Conservation (phyloP, 2,888 invertebrate species). For the Patella ulyssiponensis region DNA sequence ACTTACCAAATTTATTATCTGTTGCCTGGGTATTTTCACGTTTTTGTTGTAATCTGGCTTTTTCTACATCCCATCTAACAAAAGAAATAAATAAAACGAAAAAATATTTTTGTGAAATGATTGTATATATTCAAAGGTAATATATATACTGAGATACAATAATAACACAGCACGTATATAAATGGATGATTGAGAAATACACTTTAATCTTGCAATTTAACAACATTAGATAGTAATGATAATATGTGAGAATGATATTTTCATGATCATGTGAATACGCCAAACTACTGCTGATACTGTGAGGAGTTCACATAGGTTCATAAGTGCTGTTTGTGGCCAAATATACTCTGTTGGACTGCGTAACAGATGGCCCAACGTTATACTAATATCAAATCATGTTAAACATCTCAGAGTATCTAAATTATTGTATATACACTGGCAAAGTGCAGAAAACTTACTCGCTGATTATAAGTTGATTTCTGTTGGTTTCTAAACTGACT, state of each 20-base stretch:
- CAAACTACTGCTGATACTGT: too few species aligned
- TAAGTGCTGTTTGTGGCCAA: too few species aligned
- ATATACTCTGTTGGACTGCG: not conserved
- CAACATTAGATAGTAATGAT: too few species aligned
- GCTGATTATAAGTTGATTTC: slow-evolving; percentile 88
- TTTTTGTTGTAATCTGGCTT: slow-evolving; percentile 24
- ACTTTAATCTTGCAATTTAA: too few species aligned
- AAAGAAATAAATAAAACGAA: not conserved
- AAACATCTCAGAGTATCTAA: not conserved
- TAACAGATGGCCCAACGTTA: not conserved
- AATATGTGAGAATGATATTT: too few species aligned
- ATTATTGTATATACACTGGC: not conserved
- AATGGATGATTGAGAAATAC: too few species aligned
- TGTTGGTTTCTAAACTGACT: slow-evolving; percentile 88
- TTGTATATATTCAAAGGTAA: too few species aligned
- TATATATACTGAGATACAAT: too few species aligned
- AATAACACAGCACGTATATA: too few species aligned
- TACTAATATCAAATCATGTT: not conserved
- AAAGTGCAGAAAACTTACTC: slow-evolving; percentile 76
- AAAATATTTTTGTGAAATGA: too few species aligned
- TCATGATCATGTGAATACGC: too few species aligned
- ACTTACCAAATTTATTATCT: slow-evolving; percentile 13
- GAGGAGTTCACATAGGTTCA: too few species aligned
- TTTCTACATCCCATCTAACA: slow-evolving; percentile 65
- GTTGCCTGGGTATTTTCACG: slow-evolving; percentile 26